A percentile compares a stretch with the other conserved stretches of the same genome.
Conservation (phyloP, 2,113 vertebrate genomes). For the Trogon surrucura region DNA sequence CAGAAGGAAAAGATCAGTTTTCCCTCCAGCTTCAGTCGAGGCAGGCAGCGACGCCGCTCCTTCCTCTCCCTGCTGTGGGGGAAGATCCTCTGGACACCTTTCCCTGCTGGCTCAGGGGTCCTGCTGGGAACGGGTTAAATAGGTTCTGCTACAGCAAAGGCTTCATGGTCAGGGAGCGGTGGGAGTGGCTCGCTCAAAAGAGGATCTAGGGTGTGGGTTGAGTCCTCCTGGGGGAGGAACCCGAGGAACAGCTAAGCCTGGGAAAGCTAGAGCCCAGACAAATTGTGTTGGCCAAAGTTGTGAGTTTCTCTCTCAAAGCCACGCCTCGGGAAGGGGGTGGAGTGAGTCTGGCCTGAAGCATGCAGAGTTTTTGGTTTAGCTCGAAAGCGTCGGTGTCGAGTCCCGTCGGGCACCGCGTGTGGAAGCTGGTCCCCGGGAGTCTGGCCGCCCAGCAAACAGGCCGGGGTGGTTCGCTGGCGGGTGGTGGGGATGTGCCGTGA, state of each 20-base stretch:
- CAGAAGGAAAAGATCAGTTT: not conserved
- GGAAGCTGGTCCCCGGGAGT: not conserved
- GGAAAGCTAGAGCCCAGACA: conserved; percentile 43
- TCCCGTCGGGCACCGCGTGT: not conserved
- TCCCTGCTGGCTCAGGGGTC: accelerated
- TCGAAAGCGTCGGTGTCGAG: not conserved
- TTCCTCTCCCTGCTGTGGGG: not conserved
- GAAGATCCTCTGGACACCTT: not conserved
- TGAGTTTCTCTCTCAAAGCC: conserved; percentile 28
- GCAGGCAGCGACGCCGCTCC: not conserved
- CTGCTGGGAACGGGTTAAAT: conserved; percentile 15
- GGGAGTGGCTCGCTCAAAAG: conserved; percentile 43
- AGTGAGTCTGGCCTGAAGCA: not conserved
- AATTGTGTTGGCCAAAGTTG: conserved; percentile 14
- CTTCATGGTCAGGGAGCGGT: not conserved
- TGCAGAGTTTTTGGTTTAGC: not conserved
- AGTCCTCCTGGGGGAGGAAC: conserved; percentile 62
- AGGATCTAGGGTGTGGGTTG: conserved; percentile 50
- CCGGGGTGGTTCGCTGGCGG: not conserved
- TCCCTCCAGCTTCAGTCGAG: not conserved
- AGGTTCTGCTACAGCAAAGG: not conserved
- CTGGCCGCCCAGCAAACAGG: accelerated
- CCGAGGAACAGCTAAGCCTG: conserved; percentile 65
- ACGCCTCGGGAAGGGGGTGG: conserved; percentile 32
- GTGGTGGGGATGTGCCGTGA: accelerated